Evolutionary conservation across 2,888 invertebrate genomes (phyloP), one percentile per base, ranked within the genome.

Genomic region (Agonopterix subpropinquella): DNA sequence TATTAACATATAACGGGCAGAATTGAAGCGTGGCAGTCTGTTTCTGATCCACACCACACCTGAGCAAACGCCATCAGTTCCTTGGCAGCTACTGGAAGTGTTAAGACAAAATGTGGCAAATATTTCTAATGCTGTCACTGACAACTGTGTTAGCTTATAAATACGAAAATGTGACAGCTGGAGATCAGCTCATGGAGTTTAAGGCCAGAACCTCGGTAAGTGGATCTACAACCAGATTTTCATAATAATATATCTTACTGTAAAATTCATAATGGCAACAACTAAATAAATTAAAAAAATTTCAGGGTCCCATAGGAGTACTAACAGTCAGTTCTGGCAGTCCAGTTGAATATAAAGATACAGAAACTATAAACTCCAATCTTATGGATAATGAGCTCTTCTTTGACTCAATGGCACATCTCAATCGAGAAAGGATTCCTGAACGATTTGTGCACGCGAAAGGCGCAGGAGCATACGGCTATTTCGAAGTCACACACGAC

Each of bases 381-480:
- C 45, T 55, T 44, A 18, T 52, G 10, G 37, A 9, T 8, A 53
- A 52, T 28, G 49, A 52, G 36, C 90, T 91, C 41, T 91, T 90
- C 53, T 57, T 94, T 11, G 94, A 94, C 62, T 92, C 93, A 70
- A 76, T 94, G 56, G 85, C 92, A 0, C 93, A 95, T 68, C 96
- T 96, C 67, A 91, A 92, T 67, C 87, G 95, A 13, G 96, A 97
- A 75, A 90, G 96, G 47, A 96, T 97, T 62, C 96, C 96, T 0
- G 96, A 97, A 71, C 90, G 96, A 55, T 95, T 96, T 0, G 96
- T 95, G 2, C 96, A 96, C 73, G 96, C 96, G 1, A 97, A 97
- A 80, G 97, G 96, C 56, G 95, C 93, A 44, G 95, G 93, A 42
- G 94, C 93, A 5, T 45, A 39, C 39, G 52, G 49, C 13, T 47